Evolutionary conservation across 2,797 vertebrate genomes (phyloP), one percentile per base, ranked within the genome.

Genomic region (Catharus ustulatus): DNA sequence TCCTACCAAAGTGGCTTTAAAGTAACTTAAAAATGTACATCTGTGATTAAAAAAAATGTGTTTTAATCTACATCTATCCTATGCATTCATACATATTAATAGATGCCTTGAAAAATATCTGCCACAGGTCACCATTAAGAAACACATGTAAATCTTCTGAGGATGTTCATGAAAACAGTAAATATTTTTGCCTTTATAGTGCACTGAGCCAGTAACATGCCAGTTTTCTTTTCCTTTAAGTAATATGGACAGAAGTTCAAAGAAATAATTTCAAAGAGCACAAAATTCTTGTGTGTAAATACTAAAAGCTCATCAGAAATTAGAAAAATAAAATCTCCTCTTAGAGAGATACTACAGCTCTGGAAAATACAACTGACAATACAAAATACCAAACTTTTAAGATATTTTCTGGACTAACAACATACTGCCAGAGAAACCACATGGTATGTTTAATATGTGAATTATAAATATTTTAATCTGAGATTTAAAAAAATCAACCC

Each of bases 261-360:
- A 87, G 52, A 82, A 63, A 45, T 63, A 11, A 84, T 92, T 89
- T 84, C 49, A 93, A 94, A 94, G 74, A 90, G 46, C 22, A 85
- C 6, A 49, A 62, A 84, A 77, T 68, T 80, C 8, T 82, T 74
- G 22, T 58, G 34, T 34, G n/a, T 30, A 77, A 92, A 83, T 84
- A 93, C 11, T 58, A 74, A 87, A 92, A 89, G 57, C 18, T 63
- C 49, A 76, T 36, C 16, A 92, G 75, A 91, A 93, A 54, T 66
- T 21, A 73, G 38, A 64, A 83, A 94, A 84, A 77, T 42, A 51
- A 77, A 76, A 85, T 6, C 36, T 61, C 14, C 63, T 72, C 19
- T 26, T 68, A 46, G 40, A 84, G 48, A 54, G 32, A 51, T 29
- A 29, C 17, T 46, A 58, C 0, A 1, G 22, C 21, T 42, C n/a